Percentiles rank a stretch among this genome's conserved stretches.
Conservation (phyloP, 2,888 invertebrate genomes). For the Endomychus coccineus region DNA sequence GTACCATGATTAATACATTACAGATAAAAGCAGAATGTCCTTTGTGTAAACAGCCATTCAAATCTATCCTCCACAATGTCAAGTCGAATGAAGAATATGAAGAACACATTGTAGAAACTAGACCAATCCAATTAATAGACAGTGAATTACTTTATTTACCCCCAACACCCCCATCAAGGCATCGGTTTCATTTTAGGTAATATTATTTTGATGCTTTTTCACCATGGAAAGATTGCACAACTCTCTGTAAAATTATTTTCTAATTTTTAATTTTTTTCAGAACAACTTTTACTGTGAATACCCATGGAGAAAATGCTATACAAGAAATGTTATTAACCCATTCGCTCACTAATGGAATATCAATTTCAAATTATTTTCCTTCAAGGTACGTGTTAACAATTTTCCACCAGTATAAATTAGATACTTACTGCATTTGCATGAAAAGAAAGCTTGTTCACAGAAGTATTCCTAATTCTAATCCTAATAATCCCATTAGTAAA, state of each 20-base stretch:
- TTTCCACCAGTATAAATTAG: no score
- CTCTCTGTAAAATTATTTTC: neutral
- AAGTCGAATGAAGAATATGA: conserved; percentile 82
- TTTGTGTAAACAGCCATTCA: conserved; percentile 86
- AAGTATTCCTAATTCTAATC: no score
- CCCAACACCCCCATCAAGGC: conserved; percentile 30
- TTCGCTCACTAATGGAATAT: conserved; percentile 34
- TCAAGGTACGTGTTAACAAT: no score
- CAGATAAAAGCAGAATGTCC: conserved; percentile 91
- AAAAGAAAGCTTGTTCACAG: no score
- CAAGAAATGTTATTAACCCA: conserved; percentile 51
- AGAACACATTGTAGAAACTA: conserved; percentile 54
- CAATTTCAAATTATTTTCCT: conserved; percentile 13
- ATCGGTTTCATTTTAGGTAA: conserved; percentile 42
- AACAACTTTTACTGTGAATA: conserved; percentile 61
- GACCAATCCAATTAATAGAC: conserved; percentile 29
- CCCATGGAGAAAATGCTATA: conserved; percentile 53
- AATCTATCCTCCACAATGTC: conserved; percentile 88
- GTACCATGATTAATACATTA: no score
- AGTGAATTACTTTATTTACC: conserved; percentile 34
- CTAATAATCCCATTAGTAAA: no score
- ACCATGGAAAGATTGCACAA: neutral
- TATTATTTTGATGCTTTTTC: neutral
- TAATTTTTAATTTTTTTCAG: conserved; percentile 43
- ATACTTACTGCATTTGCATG: no score